These are phyloP conservation scores for Rosalia funebris DNA, from an alignment of 2,888 invertebrate genomes.

Conservation along the genomic window DNA sequence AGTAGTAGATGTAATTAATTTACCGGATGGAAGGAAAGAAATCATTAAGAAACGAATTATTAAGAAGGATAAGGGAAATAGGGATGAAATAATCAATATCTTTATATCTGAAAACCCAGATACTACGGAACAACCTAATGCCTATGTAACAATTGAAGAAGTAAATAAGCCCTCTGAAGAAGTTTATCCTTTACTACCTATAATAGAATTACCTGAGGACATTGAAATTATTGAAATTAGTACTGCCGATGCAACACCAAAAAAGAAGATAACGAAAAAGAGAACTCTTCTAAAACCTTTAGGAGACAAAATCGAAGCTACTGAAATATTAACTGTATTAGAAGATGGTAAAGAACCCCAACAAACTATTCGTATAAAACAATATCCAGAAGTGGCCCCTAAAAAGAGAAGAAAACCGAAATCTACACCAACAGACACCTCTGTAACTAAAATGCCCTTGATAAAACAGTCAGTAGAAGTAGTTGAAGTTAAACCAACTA, in stretches of 20 bases:
- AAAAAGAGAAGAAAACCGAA: conserved; percentile 27
- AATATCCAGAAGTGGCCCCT: conserved; percentile 41
- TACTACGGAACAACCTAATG: conserved; percentile 46
- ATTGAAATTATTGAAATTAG: conserved; percentile 62
- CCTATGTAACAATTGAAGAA: conserved; percentile 41
- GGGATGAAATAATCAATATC: conserved; percentile 64
- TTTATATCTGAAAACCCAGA: conserved; percentile 58
- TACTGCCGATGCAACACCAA: conserved; percentile 59
- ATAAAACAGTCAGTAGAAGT: conserved; percentile 41
- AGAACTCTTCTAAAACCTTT: conserved; percentile 53
- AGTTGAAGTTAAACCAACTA: conserved; percentile 47
- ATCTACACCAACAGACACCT: not conserved
- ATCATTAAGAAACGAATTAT: conserved; percentile 52
- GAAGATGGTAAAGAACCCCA: conserved; percentile 54
- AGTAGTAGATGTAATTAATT: conserved; percentile 54
- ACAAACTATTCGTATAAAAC: conserved; percentile 49
- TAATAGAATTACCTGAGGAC: conserved; percentile 59
- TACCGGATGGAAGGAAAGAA: conserved; percentile 52
- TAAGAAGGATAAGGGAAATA: conserved; percentile 53
- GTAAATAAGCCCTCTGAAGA: conserved; percentile 48
- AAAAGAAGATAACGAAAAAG: conserved; percentile 60
- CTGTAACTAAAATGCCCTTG: conserved; percentile 23
- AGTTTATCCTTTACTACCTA: conserved; percentile 43
- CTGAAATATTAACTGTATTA: conserved; percentile 54
- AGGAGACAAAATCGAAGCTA: conserved; percentile 56